These are phyloP conservation scores for Ylistrum balloti DNA, from an alignment of 1,140 invertebrate species.

Conservation along the genomic window DNA sequence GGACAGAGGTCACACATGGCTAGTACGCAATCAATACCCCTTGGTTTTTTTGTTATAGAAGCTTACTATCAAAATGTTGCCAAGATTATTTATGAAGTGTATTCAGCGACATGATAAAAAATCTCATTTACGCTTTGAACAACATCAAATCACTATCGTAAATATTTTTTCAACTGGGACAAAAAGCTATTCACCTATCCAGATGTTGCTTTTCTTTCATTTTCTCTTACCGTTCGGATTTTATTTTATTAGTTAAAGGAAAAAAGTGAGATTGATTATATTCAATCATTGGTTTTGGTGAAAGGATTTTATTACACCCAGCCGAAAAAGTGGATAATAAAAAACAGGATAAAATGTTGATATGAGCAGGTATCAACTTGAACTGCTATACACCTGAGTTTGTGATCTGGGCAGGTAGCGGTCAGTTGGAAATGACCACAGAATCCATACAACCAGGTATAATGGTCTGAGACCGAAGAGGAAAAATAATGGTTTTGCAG, in stretches of 20 bases:
- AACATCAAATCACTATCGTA: conserved; percentile 39
- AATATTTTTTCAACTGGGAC: conserved; percentile 7
- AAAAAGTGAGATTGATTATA: conserved; percentile 40
- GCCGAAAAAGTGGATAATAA: conserved; percentile 33
- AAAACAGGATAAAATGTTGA: conserved; percentile 34
- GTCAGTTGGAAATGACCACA: conserved; percentile 33
- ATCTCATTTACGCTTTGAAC: conserved; percentile 27
- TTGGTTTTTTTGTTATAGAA: conserved; percentile 29
- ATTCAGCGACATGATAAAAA: conserved; percentile 24
- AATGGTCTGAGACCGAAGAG: neutral
- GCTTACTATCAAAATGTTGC: conserved; percentile 38
- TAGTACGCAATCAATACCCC: neutral
- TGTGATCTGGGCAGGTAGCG: neutral
- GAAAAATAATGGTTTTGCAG: neutral
- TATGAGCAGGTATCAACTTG: neutral
- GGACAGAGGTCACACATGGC: conserved; percentile 27
- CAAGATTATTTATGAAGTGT: conserved; percentile 18
- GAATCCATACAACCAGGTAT: conserved; percentile 16
- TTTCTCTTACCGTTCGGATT: neutral
- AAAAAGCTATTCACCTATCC: neutral
- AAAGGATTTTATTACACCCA: neutral
- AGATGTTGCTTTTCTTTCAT: conserved; percentile 39
- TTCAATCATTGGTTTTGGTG: neutral
- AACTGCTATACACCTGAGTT: neutral
- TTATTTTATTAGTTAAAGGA: conserved; percentile 40